Evolutionary conservation across 2,888 invertebrate genomes (phyloP), one percentile per base, ranked within the genome.

Genomic region (Notodromas monacha): DNA sequence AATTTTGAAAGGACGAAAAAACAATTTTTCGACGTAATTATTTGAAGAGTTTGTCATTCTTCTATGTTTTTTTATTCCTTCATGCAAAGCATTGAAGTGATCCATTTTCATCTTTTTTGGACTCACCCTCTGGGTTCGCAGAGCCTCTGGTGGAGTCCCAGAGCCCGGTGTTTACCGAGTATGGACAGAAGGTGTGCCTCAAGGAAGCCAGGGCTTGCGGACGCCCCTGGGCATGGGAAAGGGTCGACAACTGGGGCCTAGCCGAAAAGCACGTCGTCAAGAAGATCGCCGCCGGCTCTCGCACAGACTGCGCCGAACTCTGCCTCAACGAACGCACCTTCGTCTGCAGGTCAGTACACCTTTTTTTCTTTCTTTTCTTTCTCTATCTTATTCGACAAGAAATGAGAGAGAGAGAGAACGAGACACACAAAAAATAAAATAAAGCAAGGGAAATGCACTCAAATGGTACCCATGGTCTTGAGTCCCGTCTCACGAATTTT

Each of bases 161-260:
- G 40, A 46, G 45, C 37, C 48, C 48, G 14, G 47, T 47, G 26
- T 47, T 46, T 38, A 46, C 48, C 4, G 37, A 47, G 33, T 47
- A 46, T 38, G 44, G 44, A 15, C 44, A 46, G 36, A 48, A 45
- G 36, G 36, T 41, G 15, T 48, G 46, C 34, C 36, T 46, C 27
- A 3, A 16, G n/a, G 13, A 27, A 11, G 16, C 31, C 8, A 35
- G 39, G 31, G 36, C 36, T n/a, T 46, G 47, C 33, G 36, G 36
- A 14, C 38, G 45, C 21, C 45, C 48, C 15, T 51, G 51, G 51
- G 41, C 41, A 15, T 49, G 45, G 37, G 51, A 51, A 37, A 38
- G 45, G 21, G 48, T 50, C 15, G 41, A 40, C 8, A 47, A 44
- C 14, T 42, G 42, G 32, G 38, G 41, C 28, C 36, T 50, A 15